A percentile compares a stretch with the other conserved stretches of the same genome.
Conservation (phyloP, 1,140 invertebrate species). For the Brachionus rotundiformis region DNA sequence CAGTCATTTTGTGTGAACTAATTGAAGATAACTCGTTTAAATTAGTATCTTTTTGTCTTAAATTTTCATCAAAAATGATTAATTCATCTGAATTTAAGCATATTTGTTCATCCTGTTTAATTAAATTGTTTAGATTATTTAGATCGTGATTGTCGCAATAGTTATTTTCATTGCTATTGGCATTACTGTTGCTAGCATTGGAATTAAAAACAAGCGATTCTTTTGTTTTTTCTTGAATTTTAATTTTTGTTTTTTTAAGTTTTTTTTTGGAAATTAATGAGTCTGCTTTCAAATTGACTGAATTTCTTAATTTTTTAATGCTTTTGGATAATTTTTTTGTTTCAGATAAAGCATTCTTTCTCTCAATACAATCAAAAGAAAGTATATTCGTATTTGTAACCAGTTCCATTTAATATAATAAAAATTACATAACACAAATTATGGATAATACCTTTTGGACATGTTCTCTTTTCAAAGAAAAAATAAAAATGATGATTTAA, state of each 20-base stretch:
- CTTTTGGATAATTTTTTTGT: background rate
- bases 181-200: slow-evolving; percentile 18
- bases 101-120: background rate
- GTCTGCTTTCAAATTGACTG: background rate
- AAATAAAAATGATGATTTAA: no score
- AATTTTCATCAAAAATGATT: background rate
- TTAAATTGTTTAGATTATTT: background rate
- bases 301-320: background rate
- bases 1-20: background rate
- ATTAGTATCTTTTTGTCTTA: background rate
- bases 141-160: slow-evolving; percentile 1
- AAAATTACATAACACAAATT: background rate
- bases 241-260: slow-evolving; percentile 41
- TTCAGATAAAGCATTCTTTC: background rate
- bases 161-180: background rate
- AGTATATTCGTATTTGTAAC: background rate
- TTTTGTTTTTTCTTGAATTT: slow-evolving; percentile 41
- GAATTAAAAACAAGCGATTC: background rate
- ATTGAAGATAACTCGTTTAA: background rate
- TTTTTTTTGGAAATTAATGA: slow-evolving; percentile 15
- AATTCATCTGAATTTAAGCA: background rate
- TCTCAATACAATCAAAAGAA: background rate
- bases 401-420: background rate
- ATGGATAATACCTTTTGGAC: background rate
- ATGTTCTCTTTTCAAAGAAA: background rate